A percentile compares a stretch with the other conserved stretches of the same genome.
These are phyloP conservation scores for Andrena trimmerana DNA, from an alignment of 2,888 invertebrate species.

Conservation along the genomic window DNA sequence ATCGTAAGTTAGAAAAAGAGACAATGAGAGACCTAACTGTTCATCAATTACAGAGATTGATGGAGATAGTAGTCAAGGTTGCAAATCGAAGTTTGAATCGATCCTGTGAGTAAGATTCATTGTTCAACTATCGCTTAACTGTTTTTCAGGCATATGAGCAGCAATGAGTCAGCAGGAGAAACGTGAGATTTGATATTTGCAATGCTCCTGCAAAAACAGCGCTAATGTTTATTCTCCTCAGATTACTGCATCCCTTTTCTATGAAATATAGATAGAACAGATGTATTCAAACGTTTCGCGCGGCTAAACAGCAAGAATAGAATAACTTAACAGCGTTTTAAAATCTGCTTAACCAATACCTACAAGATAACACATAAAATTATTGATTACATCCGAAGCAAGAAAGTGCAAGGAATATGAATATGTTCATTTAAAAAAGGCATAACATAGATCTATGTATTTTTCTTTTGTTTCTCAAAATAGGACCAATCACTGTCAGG, in stretches of 20 bases:
- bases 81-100: conserved; percentile 15
- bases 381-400: too few species aligned
- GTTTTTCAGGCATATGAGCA: background rate
- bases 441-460: too few species aligned
- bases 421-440: too few species aligned
- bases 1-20: background rate
- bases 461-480: too few species aligned
- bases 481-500: too few species aligned
- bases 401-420: too few species aligned
- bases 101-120: background rate
- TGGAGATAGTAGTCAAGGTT: conserved; percentile 7
- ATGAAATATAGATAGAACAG: too few species aligned
- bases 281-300: too few species aligned
- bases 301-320: too few species aligned
- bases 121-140: background rate
- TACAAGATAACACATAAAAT: too few species aligned
- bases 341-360: too few species aligned
- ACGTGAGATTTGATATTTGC: background rate
- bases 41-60: conserved; percentile 16
- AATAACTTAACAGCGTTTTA: too few species aligned
- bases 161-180: background rate
- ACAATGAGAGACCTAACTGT: background rate
- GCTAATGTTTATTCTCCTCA: background rate
- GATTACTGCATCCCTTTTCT: background rate
- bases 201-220: background rate